These are phyloP conservation scores for Sminthurinus aureus DNA, from an alignment of 2,888 invertebrate species.

Conservation along the genomic window DNA sequence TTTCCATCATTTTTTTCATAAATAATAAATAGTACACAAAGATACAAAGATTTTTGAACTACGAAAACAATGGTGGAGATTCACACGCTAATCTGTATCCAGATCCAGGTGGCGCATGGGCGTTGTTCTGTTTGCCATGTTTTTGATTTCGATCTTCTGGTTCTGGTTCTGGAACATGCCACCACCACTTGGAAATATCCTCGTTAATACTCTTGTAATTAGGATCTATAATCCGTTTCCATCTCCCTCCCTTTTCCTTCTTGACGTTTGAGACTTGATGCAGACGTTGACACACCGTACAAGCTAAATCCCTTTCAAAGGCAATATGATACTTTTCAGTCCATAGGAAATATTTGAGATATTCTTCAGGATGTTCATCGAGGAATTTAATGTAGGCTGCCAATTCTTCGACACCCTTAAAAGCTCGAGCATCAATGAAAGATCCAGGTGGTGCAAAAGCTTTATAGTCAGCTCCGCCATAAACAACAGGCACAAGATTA, in stretches of 20 bases:
- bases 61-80: no score
- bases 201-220: not conserved
- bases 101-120: no score
- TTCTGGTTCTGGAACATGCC: not conserved
- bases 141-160: no score
- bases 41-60: no score
- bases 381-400: constrained; percentile 43
- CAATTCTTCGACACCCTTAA: constrained; percentile 32
- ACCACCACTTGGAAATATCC: not conserved
- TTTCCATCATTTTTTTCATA: no score
- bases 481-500: constrained; percentile 47
- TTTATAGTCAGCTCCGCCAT: constrained; percentile 32
- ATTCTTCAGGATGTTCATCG: constrained; percentile 43
- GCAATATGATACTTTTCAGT: constrained; percentile 23
- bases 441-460: constrained; percentile 40
- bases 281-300: not conserved
- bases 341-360: constrained; percentile 49
- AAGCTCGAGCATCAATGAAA: constrained; percentile 44
- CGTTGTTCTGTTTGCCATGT: no score
- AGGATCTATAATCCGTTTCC: not conserved
- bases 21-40: no score
- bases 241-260: not conserved
- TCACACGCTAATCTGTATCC: no score
- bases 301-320: not conserved
- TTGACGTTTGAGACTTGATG: not conserved